Evolutionary conservation across 2,888 invertebrate genomes (phyloP).

Genomic region (Volucella bombylans): DNA sequence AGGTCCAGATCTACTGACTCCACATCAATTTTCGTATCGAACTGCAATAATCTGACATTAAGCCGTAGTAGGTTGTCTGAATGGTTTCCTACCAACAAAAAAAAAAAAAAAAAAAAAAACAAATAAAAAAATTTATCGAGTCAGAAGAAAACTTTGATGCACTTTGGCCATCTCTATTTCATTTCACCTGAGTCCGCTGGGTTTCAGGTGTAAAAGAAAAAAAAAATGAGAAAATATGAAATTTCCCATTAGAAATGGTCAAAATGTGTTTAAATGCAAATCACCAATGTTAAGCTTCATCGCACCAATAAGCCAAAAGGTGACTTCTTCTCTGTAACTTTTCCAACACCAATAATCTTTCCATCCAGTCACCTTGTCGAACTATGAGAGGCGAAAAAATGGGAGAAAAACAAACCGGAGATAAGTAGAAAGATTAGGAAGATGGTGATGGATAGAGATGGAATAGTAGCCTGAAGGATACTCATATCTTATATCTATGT

Average conservation of each 20-base stretch:
- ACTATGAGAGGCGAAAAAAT: neutral
- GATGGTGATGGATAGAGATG: conserved; percentile 26
- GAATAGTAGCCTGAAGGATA: conserved; percentile 45
- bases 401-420: neutral
- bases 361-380: neutral
- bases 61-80: conserved; percentile 46
- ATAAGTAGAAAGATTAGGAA: conserved; percentile 28
- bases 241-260: conserved; percentile 45
- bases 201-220: neutral
- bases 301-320: neutral
- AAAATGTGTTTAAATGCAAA: conserved; percentile 67
- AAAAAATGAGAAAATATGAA: conserved; percentile 19
- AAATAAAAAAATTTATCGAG: neutral
- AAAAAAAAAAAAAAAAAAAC: conserved; percentile 37
- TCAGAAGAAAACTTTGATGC: neutral
- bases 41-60: conserved; percentile 63
- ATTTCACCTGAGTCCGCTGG: conserved; percentile 29
- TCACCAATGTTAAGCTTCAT: conserved; percentile 23
- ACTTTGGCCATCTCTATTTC: neutral
- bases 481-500: neutral
- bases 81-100: neutral
- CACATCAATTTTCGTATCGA: conserved; percentile 48
- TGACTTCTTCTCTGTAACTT: neutral
- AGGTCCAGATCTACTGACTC: neutral
- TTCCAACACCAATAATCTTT: conserved; percentile 15